These are phyloP conservation scores for Urocitellus parryii DNA, from an alignment of 2,113 vertebrate species.

Conservation along the genomic window DNA sequence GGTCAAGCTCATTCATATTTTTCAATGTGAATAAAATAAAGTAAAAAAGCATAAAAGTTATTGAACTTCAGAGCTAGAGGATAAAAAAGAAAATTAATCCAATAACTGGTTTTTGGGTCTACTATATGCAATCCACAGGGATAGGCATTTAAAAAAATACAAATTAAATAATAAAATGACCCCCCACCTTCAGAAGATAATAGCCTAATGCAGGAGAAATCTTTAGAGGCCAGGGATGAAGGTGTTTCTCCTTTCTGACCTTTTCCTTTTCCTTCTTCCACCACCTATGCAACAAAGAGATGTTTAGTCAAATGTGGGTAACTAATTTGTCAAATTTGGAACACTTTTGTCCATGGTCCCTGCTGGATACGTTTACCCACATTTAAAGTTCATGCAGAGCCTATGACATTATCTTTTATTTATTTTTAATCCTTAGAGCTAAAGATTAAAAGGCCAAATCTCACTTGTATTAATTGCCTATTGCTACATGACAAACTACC, in stretches of 20 bases:
- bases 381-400: not conserved
- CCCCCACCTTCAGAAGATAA: not conserved
- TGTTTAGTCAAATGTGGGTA: not conserved
- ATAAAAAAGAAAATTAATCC: not conserved
- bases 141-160: not conserved
- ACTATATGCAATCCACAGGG: not conserved
- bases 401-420: not conserved
- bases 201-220: not conserved
- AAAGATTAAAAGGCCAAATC: not conserved
- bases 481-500: not conserved
- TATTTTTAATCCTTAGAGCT: not conserved
- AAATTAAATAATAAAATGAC: not conserved
- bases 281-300: not conserved
- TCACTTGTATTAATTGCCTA: not conserved
- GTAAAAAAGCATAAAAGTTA: not conserved
- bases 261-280: not conserved
- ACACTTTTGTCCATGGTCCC: not conserved
- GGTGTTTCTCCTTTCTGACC: not conserved
- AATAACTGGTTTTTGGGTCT: not conserved
- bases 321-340: not conserved
- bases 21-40: not conserved
- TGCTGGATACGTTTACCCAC: not conserved
- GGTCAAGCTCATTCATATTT: not conserved
- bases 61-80: not conserved
- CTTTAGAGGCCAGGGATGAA: not conserved